A percentile compares a stretch with the other conserved stretches of the same genome.
These are phyloP conservation scores for Penaeus monodon DNA, from an alignment of 2,888 invertebrate genomes.

Conservation along the genomic window DNA sequence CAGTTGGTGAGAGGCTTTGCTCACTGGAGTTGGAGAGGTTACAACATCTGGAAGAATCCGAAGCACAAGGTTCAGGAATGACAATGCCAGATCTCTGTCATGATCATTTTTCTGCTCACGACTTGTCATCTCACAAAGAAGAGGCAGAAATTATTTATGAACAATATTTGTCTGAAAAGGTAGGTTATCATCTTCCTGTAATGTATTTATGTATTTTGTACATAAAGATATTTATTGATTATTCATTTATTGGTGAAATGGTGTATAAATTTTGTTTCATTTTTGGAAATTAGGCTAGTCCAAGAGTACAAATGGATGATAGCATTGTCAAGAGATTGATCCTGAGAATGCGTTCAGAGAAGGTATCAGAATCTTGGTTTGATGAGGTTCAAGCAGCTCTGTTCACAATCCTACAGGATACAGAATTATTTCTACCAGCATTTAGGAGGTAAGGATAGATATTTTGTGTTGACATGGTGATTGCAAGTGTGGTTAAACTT, in stretches of 20 bases:
- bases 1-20: slow-evolving; percentile 61
- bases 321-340: slow-evolving; percentile 75
- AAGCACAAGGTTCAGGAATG: slow-evolving; percentile 29
- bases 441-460: slow-evolving; percentile 50
- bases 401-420: slow-evolving; percentile 75
- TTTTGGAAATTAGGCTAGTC: slow-evolving; percentile 72
- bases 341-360: slow-evolving; percentile 77
- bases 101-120: slow-evolving; percentile 66
- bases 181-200: slow-evolving; percentile 64
- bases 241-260: background rate
- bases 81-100: slow-evolving; percentile 61
- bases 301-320: slow-evolving; percentile 77
- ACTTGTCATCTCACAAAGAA: slow-evolving; percentile 71
- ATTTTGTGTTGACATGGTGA: background rate
- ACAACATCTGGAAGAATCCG: slow-evolving; percentile 57
- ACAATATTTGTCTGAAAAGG: slow-evolving; percentile 82
- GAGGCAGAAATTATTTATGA: slow-evolving; percentile 82
- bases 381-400: slow-evolving; percentile 84
- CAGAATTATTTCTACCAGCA: slow-evolving; percentile 56
- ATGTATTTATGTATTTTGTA: background rate
- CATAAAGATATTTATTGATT: background rate
- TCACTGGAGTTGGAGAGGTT: slow-evolving; percentile 61
- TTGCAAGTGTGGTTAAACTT: too few species aligned
- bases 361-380: slow-evolving; percentile 80
- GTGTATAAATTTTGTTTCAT: slow-evolving; percentile 21